Percentiles rank a stretch among this genome's conserved stretches.
Evolutionary conservation across 2,113 vertebrate species (phyloP).

Genomic region (Anolis sagrei): DNA sequence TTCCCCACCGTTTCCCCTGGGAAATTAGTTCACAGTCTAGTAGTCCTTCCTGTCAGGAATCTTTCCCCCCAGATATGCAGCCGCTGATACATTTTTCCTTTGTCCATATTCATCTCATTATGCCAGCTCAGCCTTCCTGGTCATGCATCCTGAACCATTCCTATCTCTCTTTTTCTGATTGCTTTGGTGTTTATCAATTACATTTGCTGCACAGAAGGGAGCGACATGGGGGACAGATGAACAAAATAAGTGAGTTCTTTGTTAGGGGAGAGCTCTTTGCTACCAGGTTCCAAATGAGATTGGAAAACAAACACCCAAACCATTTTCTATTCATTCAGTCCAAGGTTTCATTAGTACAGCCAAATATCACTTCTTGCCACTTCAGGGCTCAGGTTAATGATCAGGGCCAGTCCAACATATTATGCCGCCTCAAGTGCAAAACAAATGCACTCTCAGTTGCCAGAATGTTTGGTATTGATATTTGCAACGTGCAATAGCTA

Average conservation of each 20-base stretch:
- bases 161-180: conserved; percentile 39
- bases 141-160: conserved; percentile 33
- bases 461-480: too few relatives aligned
- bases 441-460: too few relatives aligned
- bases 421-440: too few relatives aligned
- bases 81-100: conserved; percentile 66
- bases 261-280: background rate
- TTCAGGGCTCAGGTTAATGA: background rate
- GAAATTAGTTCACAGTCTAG: conserved; percentile 72
- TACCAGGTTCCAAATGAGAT: background rate
- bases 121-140: conserved; percentile 50
- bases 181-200: background rate
- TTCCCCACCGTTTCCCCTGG: conserved; percentile 64
- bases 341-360: background rate
- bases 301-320: background rate
- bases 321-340: background rate
- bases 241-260: background rate
- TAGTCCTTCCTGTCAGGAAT: conserved; percentile 62
- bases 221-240: background rate
- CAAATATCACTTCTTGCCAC: background rate
- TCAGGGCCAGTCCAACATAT: too few relatives aligned
- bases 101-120: conserved; percentile 73
- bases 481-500: too few relatives aligned
- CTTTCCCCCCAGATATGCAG: conserved; percentile 64
- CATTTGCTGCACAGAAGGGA: background rate